A percentile compares a stretch with the other conserved stretches of the same genome.
These are phyloP conservation scores for Olivierus martensii DNA, from an alignment of 1,140 invertebrate genomes.

Conservation along the genomic window DNA sequence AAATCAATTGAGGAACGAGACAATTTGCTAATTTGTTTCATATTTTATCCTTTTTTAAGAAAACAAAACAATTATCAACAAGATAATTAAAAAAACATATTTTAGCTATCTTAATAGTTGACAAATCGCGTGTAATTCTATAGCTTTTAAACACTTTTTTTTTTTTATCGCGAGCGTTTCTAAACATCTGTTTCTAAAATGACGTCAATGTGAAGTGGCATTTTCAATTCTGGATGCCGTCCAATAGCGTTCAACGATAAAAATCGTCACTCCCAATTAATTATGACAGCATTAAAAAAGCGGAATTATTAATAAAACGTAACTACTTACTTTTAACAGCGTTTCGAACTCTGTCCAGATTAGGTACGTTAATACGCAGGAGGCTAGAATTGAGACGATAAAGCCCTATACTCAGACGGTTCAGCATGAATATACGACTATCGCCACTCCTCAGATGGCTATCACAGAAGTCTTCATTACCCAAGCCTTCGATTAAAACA, in stretches of 20 bases:
- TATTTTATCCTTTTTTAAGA: no score
- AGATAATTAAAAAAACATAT: background rate
- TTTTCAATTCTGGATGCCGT: no score
- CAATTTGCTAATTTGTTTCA: no score
- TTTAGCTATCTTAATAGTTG: background rate
- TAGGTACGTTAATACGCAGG: constrained; percentile 10
- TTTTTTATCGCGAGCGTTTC: no score
- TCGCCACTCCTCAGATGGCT: constrained; percentile 9
- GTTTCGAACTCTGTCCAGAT: constrained; percentile 17
- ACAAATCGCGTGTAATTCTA: background rate
- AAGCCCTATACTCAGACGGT: constrained; percentile 11
- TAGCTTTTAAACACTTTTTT: background rate
- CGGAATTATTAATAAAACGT: no score
- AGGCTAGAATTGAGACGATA: constrained; percentile 18
- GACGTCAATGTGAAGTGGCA: no score
- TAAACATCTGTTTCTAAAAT: no score
- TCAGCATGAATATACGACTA: constrained; percentile 17
- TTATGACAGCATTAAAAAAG: no score
- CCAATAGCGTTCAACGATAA: no score
- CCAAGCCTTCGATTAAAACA: constrained; percentile 18
- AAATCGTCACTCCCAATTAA: no score
- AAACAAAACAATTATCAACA: no score
- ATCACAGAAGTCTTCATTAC: constrained; percentile 12
- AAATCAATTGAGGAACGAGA: no score
- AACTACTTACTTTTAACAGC: constrained; percentile 18